A percentile compares a stretch with the other conserved stretches of the same genome.
Conservation (phyloP, 2,113 vertebrate genomes). For the Orcinus orca region DNA sequence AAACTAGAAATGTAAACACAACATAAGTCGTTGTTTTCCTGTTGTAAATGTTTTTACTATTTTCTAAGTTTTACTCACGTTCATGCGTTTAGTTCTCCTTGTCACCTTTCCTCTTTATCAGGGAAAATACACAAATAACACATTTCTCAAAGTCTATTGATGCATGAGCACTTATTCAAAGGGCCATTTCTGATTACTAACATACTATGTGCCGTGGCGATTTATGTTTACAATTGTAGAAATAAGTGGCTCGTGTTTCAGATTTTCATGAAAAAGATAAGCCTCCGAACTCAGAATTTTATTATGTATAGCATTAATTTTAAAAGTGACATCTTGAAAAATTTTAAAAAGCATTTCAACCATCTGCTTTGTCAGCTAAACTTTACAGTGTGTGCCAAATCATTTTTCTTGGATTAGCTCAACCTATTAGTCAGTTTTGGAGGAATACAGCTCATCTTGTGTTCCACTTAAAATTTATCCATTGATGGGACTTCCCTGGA, state of each 20-base stretch:
- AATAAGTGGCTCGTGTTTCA: conserved; percentile 46
- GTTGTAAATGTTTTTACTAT: neutral
- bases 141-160: conserved; percentile 25
- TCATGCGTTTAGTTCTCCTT: neutral
- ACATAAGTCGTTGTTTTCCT: conserved; percentile 8
- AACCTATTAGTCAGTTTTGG: conserved; percentile 33
- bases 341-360: neutral
- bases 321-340: conserved; percentile 53
- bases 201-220: neutral
- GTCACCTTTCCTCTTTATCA: neutral
- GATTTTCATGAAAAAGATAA: conserved; percentile 58
- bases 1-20: conserved; percentile 43
- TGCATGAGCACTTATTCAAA: conserved; percentile 34
- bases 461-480: conserved; percentile 40
- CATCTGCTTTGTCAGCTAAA: conserved; percentile 62
- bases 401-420: conserved; percentile 61
- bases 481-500: neutral
- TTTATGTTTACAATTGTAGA: conserved; percentile 24
- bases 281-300: conserved; percentile 34
- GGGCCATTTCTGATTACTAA: neutral
- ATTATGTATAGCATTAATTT: conserved; percentile 35
- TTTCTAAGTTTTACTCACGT: neutral
- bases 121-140: neutral
- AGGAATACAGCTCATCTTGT: conserved; percentile 38
- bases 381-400: conserved; percentile 42